Evolutionary conservation across 2,888 invertebrate species (phyloP), one percentile per base, ranked within the genome.

Genomic region (Allacma fusca): DNA sequence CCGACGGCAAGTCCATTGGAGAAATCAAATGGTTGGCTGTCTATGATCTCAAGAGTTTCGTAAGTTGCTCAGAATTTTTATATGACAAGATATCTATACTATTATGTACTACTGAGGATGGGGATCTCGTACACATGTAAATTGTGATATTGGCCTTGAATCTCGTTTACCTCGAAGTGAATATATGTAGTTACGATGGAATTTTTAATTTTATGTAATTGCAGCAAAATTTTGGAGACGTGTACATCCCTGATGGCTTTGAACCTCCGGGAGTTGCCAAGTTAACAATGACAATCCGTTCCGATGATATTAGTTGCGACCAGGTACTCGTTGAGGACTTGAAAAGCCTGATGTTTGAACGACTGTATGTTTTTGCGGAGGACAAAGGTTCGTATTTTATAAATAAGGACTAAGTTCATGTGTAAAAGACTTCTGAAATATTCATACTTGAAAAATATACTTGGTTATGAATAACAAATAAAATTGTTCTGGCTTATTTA

Each of bases 21-120:
- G 94, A 95, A 83, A 91, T 96, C 82, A 93, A 93, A 87, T 96
- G 96, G 96, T 89, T 96, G 77, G 92, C 95, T 0, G 90, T 96
- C 72, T 96, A 94, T 87, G 96, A 96, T 88, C 89, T 96, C 65
- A 91, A 91, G 84, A 91, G 91, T 85, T 94, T 95, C 86, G 89
- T 89, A 83, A 86, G 85, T 81, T 28, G 5, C 57, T 28, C 24
- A 57, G n/a, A n/a, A n/a, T n/a, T n/a, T n/a, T n/a, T n/a, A n/a
- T n/a, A n/a, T n/a, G n/a, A n/a, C n/a, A n/a, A n/a, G n/a, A n/a
- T n/a, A n/a, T n/a, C n/a, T n/a, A 69, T 9, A 23, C 1, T 72
- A 28, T 40, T 13, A 28, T 40, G 13, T 40, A 40, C 40, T 9
- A 40, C n/a, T n/a, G n/a, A n/a, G n/a, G n/a, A n/a, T n/a, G n/a